Percentiles rank a stretch among this genome's conserved stretches.
Conservation (phyloP, 2,888 invertebrate genomes). For the Scaeva pyrastri region DNA sequence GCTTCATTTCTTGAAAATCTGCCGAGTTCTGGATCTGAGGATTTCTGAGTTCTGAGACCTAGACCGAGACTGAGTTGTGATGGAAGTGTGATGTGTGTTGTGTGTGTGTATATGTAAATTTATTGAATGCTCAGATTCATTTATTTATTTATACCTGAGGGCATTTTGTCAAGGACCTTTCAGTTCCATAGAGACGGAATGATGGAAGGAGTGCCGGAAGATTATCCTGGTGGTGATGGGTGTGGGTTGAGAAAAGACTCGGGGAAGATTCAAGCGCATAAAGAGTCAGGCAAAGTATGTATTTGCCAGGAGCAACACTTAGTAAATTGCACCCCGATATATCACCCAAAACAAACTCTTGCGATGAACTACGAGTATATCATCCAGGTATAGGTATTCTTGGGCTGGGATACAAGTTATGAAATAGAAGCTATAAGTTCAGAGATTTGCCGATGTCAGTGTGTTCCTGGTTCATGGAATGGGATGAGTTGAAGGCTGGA, state of each 20-base stretch:
- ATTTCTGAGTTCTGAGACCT: not conserved
- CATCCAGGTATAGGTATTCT: no score
- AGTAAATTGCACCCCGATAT: constrained; percentile 62
- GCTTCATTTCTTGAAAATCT: constrained; percentile 57
- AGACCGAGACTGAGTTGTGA: not conserved
- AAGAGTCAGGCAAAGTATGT: no score
- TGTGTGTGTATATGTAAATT: constrained; percentile 62
- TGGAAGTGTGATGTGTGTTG: not conserved
- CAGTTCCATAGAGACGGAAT: not conserved
- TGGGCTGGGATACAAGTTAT: not conserved
- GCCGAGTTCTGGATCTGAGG: constrained; percentile 32
- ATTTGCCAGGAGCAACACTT: constrained; percentile 70
- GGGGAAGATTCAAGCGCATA: not conserved
- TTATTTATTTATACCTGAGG: constrained; percentile 74
- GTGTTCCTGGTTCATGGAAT: no score
- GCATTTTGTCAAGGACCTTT: constrained; percentile 67
- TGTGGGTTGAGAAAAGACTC: not conserved
- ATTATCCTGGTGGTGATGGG: not conserved
- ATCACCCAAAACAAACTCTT: constrained; percentile 34
- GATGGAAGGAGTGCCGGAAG: not conserved
- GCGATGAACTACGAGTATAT: constrained; percentile 53
- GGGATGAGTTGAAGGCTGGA: not conserved
- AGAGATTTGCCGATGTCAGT: not conserved
- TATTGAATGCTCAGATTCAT: constrained; percentile 71
- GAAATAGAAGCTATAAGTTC: constrained; percentile 1